phyloP scores from a whole-genome alignment of 1,140 invertebrate species.

The Drosophila serrata region DNA sequence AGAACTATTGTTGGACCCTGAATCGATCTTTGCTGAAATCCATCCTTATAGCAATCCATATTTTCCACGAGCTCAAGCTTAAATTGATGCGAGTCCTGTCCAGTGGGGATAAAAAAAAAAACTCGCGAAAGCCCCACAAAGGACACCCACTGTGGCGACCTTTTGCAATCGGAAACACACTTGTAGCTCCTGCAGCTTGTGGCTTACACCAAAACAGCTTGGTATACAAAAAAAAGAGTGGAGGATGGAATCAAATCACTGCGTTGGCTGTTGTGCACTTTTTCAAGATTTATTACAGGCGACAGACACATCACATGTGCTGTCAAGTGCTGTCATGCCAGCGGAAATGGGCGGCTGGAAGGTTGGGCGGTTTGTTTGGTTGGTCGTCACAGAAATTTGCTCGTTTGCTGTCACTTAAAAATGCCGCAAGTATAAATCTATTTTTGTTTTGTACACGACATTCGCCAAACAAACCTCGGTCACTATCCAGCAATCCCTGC shows the following conservation, averaged over 20 bases:
- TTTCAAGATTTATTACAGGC: conserved; percentile 81
- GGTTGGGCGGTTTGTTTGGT: conserved; percentile 9
- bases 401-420: conserved; percentile 82
- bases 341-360: conserved; percentile 8
- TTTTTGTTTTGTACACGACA: conserved; percentile 72
- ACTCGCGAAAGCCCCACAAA: neutral
- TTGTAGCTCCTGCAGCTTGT: conserved; percentile 58
- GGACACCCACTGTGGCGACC: conserved; percentile 30
- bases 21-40: neutral
- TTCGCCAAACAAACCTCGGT: conserved; percentile 51
- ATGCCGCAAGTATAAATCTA: conserved; percentile 82
- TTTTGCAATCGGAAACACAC: conserved; percentile 56
- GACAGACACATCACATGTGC: conserved; percentile 73
- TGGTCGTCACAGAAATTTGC: conserved; percentile 67
- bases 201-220: conserved; percentile 38
- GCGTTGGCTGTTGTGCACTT: conserved; percentile 55
- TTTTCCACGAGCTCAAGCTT: neutral
- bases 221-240: conserved; percentile 10
- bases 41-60: neutral
- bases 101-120: neutral
- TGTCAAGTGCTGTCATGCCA: conserved; percentile 64
- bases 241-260: conserved; percentile 65
- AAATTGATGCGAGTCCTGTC: neutral
- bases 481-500: conserved; percentile 6
- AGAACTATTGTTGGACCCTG: neutral